Evolutionary conservation across 2,797 vertebrate genomes (phyloP).

Genomic region (Linurgus olivaceus): DNA sequence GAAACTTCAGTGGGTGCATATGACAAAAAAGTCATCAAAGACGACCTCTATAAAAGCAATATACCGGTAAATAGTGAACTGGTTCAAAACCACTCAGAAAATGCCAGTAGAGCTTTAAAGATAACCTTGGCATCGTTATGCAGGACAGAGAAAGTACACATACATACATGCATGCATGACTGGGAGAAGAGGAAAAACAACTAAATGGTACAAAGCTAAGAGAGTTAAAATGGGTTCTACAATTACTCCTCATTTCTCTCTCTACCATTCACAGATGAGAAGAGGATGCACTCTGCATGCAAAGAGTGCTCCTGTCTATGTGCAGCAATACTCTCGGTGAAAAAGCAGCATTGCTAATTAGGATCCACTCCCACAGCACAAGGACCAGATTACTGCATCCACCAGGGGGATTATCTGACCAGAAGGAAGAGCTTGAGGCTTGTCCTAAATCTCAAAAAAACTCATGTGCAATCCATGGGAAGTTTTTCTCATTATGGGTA

Average conservation of each 20-base stretch:
- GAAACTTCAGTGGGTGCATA: slow-evolving; percentile 67
- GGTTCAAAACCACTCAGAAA: slow-evolving; percentile 6
- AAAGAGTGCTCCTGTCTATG: neutral
- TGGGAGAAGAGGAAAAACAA: neutral
- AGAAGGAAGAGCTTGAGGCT: neutral
- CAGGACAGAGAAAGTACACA: neutral
- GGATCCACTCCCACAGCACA: fast-evolving
- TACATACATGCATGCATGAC: fast-evolving
- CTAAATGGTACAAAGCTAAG: neutral
- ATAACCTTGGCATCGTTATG: neutral
- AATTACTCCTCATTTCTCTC: neutral
- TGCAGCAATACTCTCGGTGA: neutral
- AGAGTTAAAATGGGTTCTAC: neutral
- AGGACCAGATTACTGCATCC: neutral
- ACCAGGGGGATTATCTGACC: neutral
- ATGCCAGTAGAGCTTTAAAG: neutral
- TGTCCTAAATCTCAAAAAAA: neutral
- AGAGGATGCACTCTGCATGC: neutral
- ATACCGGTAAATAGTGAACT: slow-evolving; percentile 31
- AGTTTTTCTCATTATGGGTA: neutral
- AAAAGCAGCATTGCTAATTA: neutral
- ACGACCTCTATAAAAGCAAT: slow-evolving; percentile 64
- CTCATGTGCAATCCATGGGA: neutral
- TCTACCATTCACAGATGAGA: neutral
- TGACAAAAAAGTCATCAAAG: slow-evolving; percentile 75